phyloP scores from a whole-genome alignment of 2,113 vertebrate genomes.

The Pheucticus melanocephalus region DNA sequence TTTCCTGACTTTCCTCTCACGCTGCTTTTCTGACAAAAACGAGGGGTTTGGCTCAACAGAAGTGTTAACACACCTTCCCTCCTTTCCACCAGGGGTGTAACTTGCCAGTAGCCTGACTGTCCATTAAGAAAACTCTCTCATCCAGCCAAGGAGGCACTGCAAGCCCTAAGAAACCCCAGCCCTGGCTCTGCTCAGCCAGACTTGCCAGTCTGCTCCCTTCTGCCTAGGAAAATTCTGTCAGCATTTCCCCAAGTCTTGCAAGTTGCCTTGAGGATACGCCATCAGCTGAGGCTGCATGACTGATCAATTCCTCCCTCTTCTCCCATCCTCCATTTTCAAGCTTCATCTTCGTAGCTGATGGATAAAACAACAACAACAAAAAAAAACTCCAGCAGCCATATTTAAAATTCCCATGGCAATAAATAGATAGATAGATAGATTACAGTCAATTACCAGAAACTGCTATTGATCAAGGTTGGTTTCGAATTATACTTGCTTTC shows the following conservation, averaged over 20 bases:
- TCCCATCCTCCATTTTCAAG: neutral
- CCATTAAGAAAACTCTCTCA: neutral
- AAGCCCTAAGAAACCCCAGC: neutral
- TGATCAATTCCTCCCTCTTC: slow-evolving; percentile 24
- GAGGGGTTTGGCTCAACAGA: neutral
- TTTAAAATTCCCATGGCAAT: neutral
- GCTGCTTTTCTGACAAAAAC: neutral
- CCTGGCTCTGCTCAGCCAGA: neutral
- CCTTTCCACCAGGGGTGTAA: neutral
- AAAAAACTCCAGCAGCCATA: neutral
- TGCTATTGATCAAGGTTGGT: slow-evolving; percentile 52
- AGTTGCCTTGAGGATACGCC: neutral
- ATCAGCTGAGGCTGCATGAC: neutral
- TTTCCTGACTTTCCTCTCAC: neutral
- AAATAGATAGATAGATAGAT: neutral
- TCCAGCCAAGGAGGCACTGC: neutral
- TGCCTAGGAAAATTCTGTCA: slow-evolving; percentile 13
- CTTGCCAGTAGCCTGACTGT: neutral
- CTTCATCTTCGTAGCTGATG: neutral
- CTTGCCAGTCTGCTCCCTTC: neutral
- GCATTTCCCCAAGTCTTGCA: neutral
- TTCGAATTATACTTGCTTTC: slow-evolving; percentile 20
- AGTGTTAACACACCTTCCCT: neutral
- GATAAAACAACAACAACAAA: neutral
- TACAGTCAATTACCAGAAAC: slow-evolving; percentile 35